Evolutionary conservation across 2,113 vertebrate species (phyloP).

Genomic region (Carassius carassius): DNA sequence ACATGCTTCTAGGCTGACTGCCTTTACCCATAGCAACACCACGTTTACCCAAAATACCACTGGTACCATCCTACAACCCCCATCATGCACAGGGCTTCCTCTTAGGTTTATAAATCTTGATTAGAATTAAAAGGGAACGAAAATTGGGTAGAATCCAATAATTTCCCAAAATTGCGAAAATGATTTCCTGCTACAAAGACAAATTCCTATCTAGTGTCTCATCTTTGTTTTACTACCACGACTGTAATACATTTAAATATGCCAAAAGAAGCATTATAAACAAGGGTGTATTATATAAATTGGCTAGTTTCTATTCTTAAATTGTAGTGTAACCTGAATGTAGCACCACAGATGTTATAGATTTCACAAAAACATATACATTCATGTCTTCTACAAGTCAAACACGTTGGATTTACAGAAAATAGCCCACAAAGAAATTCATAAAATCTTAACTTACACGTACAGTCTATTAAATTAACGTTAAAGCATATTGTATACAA

Average conservation of each 20-base stretch:
- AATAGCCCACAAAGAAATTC: not conserved
- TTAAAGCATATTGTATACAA: not conserved
- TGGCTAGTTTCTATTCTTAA: not conserved
- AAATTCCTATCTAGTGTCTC: conserved; percentile 53
- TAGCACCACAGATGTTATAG: not conserved
- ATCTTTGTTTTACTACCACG: conserved; percentile 16
- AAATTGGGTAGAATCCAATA: conserved; percentile 25
- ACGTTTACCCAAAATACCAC: conserved; percentile 42
- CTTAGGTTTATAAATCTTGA: not conserved
- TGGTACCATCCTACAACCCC: not conserved
- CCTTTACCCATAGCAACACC: conserved; percentile 52
- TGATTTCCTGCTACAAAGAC: conserved; percentile 39
- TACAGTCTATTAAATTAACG: not conserved
- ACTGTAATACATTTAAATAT: not conserved
- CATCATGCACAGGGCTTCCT: not conserved
- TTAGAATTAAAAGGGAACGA: not conserved
- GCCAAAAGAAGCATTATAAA: not conserved
- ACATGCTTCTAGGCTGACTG: conserved; percentile 37
- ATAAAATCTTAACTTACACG: not conserved
- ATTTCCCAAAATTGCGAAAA: conserved; percentile 42
- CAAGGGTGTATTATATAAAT: not conserved
- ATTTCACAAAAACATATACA: not conserved
- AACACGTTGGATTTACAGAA: not conserved
- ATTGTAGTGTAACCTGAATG: not conserved
- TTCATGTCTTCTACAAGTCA: not conserved